Percentiles rank a stretch among this genome's conserved stretches.
Evolutionary conservation across 2,888 invertebrate genomes (phyloP).

Genomic region (Tetragonula carbonaria): DNA sequence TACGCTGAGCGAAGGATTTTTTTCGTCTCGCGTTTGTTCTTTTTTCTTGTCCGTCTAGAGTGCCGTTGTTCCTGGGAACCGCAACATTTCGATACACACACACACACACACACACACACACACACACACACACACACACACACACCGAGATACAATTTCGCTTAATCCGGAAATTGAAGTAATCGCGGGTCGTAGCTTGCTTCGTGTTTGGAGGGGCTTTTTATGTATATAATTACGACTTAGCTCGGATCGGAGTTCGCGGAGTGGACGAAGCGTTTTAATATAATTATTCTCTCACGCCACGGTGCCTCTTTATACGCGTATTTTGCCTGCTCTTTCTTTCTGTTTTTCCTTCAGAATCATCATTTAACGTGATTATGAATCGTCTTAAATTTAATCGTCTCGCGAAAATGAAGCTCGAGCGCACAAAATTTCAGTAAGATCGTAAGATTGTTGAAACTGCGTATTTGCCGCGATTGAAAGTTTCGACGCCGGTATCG

Average conservation of each 20-base stretch:
- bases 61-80: not conserved
- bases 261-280: constrained; percentile 27
- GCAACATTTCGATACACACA: not conserved
- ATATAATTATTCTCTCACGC: constrained; percentile 40
- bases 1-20: not conserved
- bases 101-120: no score
- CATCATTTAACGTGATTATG: no score
- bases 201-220: not conserved
- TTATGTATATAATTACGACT: constrained; percentile 14
- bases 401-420: not conserved
- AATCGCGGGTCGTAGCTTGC: constrained; percentile 11
- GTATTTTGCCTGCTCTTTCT: not conserved
- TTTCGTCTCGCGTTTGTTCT: not conserved
- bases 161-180: constrained; percentile 46
- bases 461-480: not conserved
- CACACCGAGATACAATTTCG: constrained; percentile 7
- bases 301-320: not conserved
- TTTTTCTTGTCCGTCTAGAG: not conserved
- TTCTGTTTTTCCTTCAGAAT: not conserved
- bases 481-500: not conserved
- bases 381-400: not conserved
- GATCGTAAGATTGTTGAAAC: not conserved
- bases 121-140: not conserved
- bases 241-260: not conserved
- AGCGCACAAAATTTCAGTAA: not conserved